These are phyloP conservation scores for Macrosiphum euphorbiae DNA, from an alignment of 2,888 invertebrate species.

Conservation along the genomic window DNA sequence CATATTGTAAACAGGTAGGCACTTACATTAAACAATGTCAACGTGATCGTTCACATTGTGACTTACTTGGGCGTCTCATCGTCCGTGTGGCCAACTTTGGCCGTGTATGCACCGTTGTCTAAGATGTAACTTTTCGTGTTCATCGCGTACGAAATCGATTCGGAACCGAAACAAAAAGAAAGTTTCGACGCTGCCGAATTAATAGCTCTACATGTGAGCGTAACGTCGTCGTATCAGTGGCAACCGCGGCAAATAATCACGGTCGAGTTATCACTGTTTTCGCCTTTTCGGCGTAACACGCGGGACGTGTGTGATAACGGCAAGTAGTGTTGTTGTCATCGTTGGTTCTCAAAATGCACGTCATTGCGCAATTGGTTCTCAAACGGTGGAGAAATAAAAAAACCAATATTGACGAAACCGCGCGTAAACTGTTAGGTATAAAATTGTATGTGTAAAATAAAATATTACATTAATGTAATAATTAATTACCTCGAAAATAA, in stretches of 20 bases:
- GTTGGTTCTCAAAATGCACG: background rate
- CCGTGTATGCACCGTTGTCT: constrained; percentile 90
- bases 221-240: background rate
- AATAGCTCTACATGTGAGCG: background rate
- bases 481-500: background rate
- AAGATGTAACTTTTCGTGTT: constrained; percentile 75
- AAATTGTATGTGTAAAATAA: background rate
- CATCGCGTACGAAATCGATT: constrained; percentile 68
- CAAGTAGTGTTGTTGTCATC: background rate
- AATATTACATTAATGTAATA: background rate
- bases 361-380: background rate
- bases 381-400: background rate
- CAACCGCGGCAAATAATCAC: background rate
- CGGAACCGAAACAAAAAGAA: background rate
- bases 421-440: background rate
- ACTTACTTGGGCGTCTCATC: constrained; percentile 77
- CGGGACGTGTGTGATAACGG: background rate
- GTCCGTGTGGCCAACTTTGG: constrained; percentile 86
- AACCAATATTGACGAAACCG: background rate
- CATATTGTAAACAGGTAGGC: too few species aligned
- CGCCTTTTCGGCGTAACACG: background rate
- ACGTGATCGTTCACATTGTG: background rate
- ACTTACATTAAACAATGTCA: background rate
- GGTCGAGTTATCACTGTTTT: background rate
- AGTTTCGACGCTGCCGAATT: background rate